Conservation (phyloP, 1,140 invertebrate genomes). For the Formica exsecta region DNA sequence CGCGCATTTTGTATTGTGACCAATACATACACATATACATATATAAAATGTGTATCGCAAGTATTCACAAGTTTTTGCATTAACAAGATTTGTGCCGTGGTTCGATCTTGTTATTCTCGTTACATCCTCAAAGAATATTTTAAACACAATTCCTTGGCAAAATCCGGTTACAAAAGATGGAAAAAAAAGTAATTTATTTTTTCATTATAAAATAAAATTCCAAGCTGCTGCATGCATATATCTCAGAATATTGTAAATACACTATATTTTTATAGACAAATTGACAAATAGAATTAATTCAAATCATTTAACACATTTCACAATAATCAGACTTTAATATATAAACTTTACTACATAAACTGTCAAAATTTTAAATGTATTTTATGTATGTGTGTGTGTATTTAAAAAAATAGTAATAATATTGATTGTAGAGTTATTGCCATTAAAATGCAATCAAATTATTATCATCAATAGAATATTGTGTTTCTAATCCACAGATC, state of each 20-base stretch:
- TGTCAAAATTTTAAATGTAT: not conserved
- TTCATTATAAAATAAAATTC: not conserved
- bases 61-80: constrained; percentile 45
- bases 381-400: not conserved
- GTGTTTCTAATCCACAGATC: constrained; percentile 10
- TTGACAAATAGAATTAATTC: not conserved
- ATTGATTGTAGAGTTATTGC: not conserved
- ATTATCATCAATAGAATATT: not conserved
- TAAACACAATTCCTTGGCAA: not conserved
- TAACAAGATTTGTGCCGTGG: constrained; percentile 12
- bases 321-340: not conserved
- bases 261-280: not conserved
- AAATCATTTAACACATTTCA: not conserved
- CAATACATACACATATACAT: constrained; percentile 49
- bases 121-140: not conserved
- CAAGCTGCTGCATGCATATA: not conserved
- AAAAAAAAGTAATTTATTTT: not conserved
- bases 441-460: not conserved
- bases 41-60: constrained; percentile 50
- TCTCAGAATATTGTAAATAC: not conserved
- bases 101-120: not conserved
- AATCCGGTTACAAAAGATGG: not conserved
- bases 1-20: constrained; percentile 13
- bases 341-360: not conserved
- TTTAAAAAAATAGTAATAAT: not conserved